These are phyloP conservation scores for Hypselothyrea guttata DNA, from an alignment of 2,888 invertebrate genomes.

Conservation along the genomic window DNA sequence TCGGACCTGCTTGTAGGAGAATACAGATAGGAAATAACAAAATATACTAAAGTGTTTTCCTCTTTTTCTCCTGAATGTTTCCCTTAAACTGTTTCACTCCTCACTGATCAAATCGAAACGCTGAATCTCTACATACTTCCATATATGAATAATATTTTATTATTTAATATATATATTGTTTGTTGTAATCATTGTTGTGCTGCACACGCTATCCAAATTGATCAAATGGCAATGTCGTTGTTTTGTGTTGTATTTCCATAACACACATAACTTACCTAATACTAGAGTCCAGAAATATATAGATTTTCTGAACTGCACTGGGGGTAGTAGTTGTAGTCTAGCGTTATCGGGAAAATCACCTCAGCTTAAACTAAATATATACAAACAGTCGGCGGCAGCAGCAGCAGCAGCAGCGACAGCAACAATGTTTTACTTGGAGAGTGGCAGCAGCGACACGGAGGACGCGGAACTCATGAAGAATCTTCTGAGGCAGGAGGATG, in stretches of 20 bases:
- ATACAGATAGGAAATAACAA: not conserved
- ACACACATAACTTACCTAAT: constrained; percentile 31
- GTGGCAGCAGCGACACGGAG: constrained; percentile 62
- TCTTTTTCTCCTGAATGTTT: constrained; percentile 67
- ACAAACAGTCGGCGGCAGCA: constrained; percentile 51
- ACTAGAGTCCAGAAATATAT: constrained; percentile 83
- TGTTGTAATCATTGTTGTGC: constrained; percentile 53
- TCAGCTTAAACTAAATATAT: constrained; percentile 62
- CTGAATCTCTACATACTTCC: constrained; percentile 28
- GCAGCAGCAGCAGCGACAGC: constrained; percentile 55
- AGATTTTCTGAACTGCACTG: constrained; percentile 85
- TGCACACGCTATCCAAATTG: constrained; percentile 55
- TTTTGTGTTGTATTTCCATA: constrained; percentile 45
- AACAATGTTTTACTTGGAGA: constrained; percentile 69
- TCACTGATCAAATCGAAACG: constrained; percentile 41
- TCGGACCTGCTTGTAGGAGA: constrained; percentile 21
- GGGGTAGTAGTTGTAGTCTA: constrained; percentile 64
- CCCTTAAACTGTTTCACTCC: constrained; percentile 21
- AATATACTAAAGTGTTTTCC: constrained; percentile 45
- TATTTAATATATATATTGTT: constrained; percentile 29
- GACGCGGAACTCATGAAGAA: constrained; percentile 81
- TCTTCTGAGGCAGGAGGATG: constrained; percentile 85
- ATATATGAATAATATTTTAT: constrained; percentile 19
- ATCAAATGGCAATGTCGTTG: constrained; percentile 1
- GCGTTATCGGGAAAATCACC: constrained; percentile 47